A percentile compares a stretch with the other conserved stretches of the same genome.
Conservation (phyloP, 2,888 invertebrate genomes). For the Trissoscelio sp. region DNA sequence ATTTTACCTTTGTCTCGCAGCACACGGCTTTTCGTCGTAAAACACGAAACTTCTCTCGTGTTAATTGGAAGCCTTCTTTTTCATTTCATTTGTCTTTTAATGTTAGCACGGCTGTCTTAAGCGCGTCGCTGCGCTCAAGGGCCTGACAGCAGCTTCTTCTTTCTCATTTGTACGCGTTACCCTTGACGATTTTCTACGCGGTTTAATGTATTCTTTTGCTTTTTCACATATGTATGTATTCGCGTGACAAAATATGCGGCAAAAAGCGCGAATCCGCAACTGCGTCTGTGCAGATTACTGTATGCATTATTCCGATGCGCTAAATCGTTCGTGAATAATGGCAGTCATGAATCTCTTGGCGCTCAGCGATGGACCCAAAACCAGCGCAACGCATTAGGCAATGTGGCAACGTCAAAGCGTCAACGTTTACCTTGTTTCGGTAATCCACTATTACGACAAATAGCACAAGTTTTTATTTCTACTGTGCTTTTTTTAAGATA, state of each 20-base stretch:
- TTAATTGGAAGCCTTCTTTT: conserved; percentile 50
- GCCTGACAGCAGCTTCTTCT: background rate
- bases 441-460: conserved; percentile 24
- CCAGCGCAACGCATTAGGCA: conserved; percentile 58
- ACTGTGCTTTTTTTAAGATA: too few relatives aligned
- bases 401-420: conserved; percentile 36
- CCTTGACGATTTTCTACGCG: conserved; percentile 42
- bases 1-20: conserved; percentile 19
- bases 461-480: background rate
- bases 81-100: conserved; percentile 52
- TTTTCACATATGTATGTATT: conserved; percentile 44
- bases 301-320: conserved; percentile 72
- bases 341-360: conserved; percentile 70
- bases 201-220: conserved; percentile 40
- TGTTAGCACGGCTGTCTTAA: conserved; percentile 34
- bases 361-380: conserved; percentile 55
- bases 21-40: conserved; percentile 12
- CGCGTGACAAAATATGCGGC: conserved; percentile 34
- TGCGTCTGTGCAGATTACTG: conserved; percentile 64
- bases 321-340: conserved; percentile 75
- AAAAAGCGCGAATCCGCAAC: conserved; percentile 42
- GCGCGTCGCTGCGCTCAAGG: conserved; percentile 5
- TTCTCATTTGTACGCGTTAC: conserved; percentile 41
- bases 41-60: conserved; percentile 4
- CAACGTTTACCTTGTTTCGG: conserved; percentile 55